Percentiles rank a stretch among this genome's conserved stretches.
Evolutionary conservation across 2,888 invertebrate species (phyloP).

Genomic region (Ptilodon capucinus): DNA sequence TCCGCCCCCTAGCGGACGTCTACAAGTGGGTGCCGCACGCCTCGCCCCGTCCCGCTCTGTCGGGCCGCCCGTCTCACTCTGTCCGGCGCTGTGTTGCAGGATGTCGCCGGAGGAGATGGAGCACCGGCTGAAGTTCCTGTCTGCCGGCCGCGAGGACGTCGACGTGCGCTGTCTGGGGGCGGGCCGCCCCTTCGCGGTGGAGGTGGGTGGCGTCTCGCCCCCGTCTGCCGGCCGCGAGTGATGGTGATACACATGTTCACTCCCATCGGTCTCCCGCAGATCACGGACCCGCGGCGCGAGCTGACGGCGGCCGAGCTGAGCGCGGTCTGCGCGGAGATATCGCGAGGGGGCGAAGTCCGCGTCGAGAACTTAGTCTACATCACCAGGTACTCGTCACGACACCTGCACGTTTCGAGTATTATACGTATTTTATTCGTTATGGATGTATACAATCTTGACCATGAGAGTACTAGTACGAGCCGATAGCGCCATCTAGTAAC

Average conservation of each 20-base stretch:
- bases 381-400: too few relatives aligned
- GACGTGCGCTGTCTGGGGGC: constrained; percentile 96
- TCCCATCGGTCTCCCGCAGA: constrained; percentile 52
- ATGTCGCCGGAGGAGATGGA: constrained; percentile 48
- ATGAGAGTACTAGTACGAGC: too few relatives aligned
- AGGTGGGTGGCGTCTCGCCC: constrained; percentile 72
- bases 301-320: constrained; percentile 44
- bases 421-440: too few relatives aligned
- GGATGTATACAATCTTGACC: too few relatives aligned
- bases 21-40: constrained; percentile 77
- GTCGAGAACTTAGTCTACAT: constrained; percentile 47
- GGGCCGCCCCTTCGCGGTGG: constrained; percentile 96
- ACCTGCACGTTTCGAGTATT: too few relatives aligned
- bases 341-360: constrained; percentile 43
- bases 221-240: too few relatives aligned
- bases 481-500: too few relatives aligned
- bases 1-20: constrained; percentile 83
- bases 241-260: too few relatives aligned
- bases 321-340: constrained; percentile 48
- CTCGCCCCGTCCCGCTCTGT: too few relatives aligned
- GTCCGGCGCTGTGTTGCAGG: constrained; percentile 26
- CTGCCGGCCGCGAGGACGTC: constrained; percentile 98
- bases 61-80: too few relatives aligned
- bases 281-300: constrained; percentile 58
- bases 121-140: constrained; percentile 87